Conservation (phyloP, 2,113 vertebrate genomes). For the Anolis carolinensis region DNA sequence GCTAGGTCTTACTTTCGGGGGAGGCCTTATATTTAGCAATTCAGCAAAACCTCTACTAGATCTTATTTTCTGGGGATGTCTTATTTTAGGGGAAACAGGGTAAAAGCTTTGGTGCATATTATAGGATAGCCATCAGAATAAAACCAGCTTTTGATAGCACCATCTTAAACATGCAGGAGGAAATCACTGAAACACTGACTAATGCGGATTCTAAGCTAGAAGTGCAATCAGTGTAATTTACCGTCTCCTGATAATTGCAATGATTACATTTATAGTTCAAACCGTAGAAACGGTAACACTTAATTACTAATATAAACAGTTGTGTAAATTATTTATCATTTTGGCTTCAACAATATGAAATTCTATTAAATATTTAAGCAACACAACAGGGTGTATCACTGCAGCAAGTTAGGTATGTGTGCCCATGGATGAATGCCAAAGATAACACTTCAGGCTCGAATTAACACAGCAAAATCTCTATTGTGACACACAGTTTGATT, state of each 20-base stretch:
- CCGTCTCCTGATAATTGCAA: slow-evolving; percentile 24
- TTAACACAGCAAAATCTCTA: background rate
- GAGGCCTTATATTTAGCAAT: too few relatives aligned
- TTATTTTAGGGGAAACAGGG: too few relatives aligned
- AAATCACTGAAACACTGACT: slow-evolving; percentile 17
- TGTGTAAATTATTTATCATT: slow-evolving; percentile 25
- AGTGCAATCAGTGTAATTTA: slow-evolving; percentile 46
- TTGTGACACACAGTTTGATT: background rate
- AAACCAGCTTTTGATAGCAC: slow-evolving; percentile 22
- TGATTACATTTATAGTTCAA: slow-evolving; percentile 31
- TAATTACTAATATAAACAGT: slow-evolving; percentile 11
- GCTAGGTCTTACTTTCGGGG: too few relatives aligned
- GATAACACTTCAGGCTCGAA: slow-evolving; percentile 23
- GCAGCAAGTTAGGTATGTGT: background rate
- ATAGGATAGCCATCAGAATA: background rate
- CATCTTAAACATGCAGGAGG: slow-evolving; percentile 30
- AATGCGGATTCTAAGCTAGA: slow-evolving; percentile 50
- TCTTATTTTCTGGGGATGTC: too few relatives aligned
- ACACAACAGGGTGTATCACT: background rate
- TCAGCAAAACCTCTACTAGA: too few relatives aligned
- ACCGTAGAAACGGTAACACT: slow-evolving; percentile 38
- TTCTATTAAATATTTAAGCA: slow-evolving; percentile 7
- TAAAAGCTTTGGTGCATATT: slow-evolving; percentile 29
- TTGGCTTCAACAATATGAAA: background rate
- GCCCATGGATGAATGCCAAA: background rate